A percentile compares a stretch with the other conserved stretches of the same genome.
Evolutionary conservation across 2,113 vertebrate genomes (phyloP).

Genomic region (Pimephales promelas): DNA sequence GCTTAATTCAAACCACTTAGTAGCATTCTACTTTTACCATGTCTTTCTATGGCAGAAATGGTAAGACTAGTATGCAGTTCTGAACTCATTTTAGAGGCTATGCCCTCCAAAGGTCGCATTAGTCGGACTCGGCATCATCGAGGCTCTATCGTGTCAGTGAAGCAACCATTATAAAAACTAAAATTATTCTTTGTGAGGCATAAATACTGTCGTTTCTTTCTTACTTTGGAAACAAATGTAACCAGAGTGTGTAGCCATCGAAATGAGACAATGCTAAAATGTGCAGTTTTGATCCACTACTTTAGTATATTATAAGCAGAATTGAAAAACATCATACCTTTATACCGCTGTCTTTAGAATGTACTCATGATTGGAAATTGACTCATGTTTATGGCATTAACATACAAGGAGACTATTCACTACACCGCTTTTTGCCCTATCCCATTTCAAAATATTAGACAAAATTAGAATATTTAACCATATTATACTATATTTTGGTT

Average conservation of each 20-base stretch:
- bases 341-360: neutral
- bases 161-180: neutral
- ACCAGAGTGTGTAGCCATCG: neutral
- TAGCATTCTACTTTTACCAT: neutral
- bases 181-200: neutral
- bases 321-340: neutral
- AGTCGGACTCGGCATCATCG: neutral
- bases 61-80: neutral
- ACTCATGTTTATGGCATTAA: slow-evolving; percentile 1
- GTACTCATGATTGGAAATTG: neutral
- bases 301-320: neutral
- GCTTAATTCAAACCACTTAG: neutral
- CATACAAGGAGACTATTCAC: neutral
- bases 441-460: neutral
- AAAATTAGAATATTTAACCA: neutral
- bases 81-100: neutral
- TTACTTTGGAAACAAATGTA: neutral
- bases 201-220: neutral
- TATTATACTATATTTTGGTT: neutral
- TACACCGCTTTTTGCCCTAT: neutral
- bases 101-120: neutral
- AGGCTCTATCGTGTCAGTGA: neutral
- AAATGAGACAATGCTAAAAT: neutral
- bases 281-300: neutral
- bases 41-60: neutral